Evolutionary conservation across 2,113 vertebrate genomes (phyloP).

Genomic region (Rhea pennata): DNA sequence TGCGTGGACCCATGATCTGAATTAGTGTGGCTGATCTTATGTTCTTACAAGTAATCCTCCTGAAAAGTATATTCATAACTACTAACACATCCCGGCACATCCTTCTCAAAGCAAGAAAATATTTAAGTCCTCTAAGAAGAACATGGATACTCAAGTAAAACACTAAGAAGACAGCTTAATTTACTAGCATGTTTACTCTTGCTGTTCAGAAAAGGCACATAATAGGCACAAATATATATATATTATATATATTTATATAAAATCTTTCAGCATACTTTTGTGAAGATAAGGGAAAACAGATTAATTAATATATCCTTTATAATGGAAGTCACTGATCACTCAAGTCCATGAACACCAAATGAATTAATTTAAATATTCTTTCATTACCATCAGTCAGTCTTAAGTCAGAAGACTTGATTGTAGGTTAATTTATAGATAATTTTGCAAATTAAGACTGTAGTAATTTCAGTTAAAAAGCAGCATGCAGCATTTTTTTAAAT

Average conservation of each 20-base stretch:
- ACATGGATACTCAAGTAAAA: not conserved
- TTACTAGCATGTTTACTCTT: not conserved
- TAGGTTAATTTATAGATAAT: not conserved
- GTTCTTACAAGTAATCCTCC: not conserved
- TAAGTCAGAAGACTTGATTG: not conserved
- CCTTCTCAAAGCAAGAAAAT: not conserved
- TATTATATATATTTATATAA: not conserved
- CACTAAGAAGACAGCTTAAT: not conserved
- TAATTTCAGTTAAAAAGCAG: not conserved
- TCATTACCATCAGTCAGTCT: not conserved
- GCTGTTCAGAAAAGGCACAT: not conserved
- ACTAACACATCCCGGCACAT: not conserved
- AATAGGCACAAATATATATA: not conserved
- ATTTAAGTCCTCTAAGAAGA: not conserved
- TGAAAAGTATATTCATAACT: not conserved
- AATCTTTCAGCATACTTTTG: not conserved
- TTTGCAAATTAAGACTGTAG: conserved; percentile 15
- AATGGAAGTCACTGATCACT: conserved; percentile 9
- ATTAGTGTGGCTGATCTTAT: not conserved
- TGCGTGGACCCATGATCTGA: not conserved
- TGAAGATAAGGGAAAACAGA: not conserved
- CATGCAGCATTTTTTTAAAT: conserved; percentile 22
- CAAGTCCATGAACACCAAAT: not conserved
- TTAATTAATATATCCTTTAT: conserved; percentile 30
- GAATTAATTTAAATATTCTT: conserved; percentile 28